phyloP scores from a whole-genome alignment of 1,140 invertebrate genomes.

The Oryctes rhinoceros region DNA sequence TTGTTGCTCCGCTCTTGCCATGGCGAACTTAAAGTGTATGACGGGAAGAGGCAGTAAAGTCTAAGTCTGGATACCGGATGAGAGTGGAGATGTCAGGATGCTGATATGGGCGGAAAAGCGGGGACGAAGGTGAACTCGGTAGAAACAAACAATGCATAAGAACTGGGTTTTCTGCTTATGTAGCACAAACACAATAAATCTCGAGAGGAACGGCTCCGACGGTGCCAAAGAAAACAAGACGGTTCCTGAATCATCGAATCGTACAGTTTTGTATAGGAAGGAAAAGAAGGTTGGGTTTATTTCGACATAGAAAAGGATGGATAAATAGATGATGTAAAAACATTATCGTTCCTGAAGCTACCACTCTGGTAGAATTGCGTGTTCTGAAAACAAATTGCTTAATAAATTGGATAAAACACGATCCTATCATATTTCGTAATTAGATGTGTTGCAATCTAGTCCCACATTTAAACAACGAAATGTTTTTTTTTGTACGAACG shows the following conservation, averaged over 20 bases:
- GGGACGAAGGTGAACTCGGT: neutral
- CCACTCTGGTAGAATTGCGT: too few species aligned
- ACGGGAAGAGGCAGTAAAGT: conserved; percentile 9
- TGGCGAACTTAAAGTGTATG: neutral
- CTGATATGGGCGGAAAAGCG: neutral
- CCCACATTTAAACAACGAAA: too few species aligned
- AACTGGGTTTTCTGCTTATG: conserved; percentile 10
- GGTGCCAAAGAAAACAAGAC: conserved; percentile 5
- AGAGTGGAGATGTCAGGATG: neutral
- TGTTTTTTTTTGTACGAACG: too few species aligned
- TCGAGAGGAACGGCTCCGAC: neutral
- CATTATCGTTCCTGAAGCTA: too few species aligned
- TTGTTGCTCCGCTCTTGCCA: neutral
- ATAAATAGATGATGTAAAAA: too few species aligned
- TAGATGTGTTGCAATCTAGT: too few species aligned
- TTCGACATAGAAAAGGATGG: too few species aligned
- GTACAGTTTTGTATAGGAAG: neutral
- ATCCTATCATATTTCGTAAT: too few species aligned
- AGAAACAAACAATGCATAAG: conserved; percentile 10
- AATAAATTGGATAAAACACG: too few species aligned
- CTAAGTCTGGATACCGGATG: conserved; percentile 16
- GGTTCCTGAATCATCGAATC: neutral
- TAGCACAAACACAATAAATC: conserved; percentile 15
- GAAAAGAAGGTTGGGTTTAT: neutral
- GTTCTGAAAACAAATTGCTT: too few species aligned